Percentiles rank a stretch among this genome's conserved stretches.
These are phyloP conservation scores for Cryptocephalus moraei DNA, from an alignment of 2,888 invertebrate genomes.

Conservation along the genomic window DNA sequence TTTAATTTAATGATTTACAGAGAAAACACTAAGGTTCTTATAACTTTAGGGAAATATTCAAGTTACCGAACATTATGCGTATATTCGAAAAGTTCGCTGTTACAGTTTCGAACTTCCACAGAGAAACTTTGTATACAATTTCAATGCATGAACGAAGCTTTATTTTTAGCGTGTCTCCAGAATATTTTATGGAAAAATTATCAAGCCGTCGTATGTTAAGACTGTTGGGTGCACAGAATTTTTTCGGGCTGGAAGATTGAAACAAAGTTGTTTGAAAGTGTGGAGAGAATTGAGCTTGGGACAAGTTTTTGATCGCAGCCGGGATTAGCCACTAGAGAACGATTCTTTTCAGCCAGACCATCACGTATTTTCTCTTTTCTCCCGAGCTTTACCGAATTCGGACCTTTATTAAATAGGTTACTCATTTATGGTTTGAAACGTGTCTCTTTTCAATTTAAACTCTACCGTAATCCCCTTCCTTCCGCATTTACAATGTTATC, in stretches of 20 bases:
- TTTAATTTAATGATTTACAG: no score
- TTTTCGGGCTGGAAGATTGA: conserved; percentile 28
- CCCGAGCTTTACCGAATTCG: conserved; percentile 2
- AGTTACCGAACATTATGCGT: no score
- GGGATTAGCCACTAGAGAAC: conserved; percentile 31
- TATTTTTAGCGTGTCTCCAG: neutral
- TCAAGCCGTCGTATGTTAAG: conserved; percentile 17
- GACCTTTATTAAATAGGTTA: conserved; percentile 5
- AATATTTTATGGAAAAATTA: conserved; percentile 6
- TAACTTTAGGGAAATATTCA: no score
- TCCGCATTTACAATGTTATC: no score
- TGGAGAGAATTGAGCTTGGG: conserved; percentile 29
- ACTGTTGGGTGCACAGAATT: conserved; percentile 22
- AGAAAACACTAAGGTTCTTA: no score
- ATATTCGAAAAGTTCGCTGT: no score
- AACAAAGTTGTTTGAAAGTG: conserved; percentile 31
- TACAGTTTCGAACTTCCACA: no score
- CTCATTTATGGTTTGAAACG: neutral
- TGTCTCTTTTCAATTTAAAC: no score
- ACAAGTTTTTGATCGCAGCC: conserved; percentile 31
- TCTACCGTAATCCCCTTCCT: no score
- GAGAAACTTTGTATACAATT: no score
- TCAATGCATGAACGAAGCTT: no score
- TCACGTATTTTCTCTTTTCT: conserved; percentile 16
- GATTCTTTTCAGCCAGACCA: conserved; percentile 23